A percentile compares a stretch with the other conserved stretches of the same genome.
phyloP scores from a whole-genome alignment of 2,888 invertebrate species.

The Drosophila nigritarsus region DNA sequence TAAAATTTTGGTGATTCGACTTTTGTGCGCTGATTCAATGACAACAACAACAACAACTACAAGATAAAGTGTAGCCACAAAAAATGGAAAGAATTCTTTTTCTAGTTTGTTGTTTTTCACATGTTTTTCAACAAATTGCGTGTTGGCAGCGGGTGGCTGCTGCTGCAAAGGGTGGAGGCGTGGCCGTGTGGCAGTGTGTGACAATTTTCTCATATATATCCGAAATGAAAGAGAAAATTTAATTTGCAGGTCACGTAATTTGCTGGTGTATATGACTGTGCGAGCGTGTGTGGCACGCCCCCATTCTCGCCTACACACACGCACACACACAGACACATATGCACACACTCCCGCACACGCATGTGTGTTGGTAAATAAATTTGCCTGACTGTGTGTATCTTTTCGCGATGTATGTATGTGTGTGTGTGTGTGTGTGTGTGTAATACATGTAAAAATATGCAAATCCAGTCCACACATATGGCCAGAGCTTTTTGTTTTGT shows the following conservation, averaged over 20 bases:
- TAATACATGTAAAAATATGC: conserved; percentile 75
- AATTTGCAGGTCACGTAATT: conserved; percentile 79
- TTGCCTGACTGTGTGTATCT: conserved; percentile 38
- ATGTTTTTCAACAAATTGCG: conserved; percentile 50
- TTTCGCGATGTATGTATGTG: conserved; percentile 8
- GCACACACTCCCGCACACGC: not conserved
- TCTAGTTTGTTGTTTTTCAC: conserved; percentile 44
- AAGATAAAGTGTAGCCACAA: not conserved
- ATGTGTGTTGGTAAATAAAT: conserved; percentile 55
- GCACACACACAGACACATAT: not conserved
- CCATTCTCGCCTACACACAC: not conserved
- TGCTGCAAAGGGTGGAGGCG: conserved; percentile 6
- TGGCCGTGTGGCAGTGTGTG: conserved; percentile 54
- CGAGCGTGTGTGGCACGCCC: conserved; percentile 35
- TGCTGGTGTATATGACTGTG: conserved; percentile 68
- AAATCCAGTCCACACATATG: conserved; percentile 78
- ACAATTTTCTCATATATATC: conserved; percentile 74
- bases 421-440: conserved; percentile 2
- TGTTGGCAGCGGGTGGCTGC: conserved; percentile 13
- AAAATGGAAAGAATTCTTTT: conserved; percentile 31
- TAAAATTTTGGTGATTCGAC: conserved; percentile 29
- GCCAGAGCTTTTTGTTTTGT: conserved; percentile 64
- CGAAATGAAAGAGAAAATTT: conserved; percentile 78
- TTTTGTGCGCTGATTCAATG: conserved; percentile 32
- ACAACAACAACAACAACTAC: conserved; percentile 1